Percentiles rank a stretch among this genome's conserved stretches.
phyloP scores from a whole-genome alignment of 2,797 vertebrate genomes.

The Naso thynnoides region DNA sequence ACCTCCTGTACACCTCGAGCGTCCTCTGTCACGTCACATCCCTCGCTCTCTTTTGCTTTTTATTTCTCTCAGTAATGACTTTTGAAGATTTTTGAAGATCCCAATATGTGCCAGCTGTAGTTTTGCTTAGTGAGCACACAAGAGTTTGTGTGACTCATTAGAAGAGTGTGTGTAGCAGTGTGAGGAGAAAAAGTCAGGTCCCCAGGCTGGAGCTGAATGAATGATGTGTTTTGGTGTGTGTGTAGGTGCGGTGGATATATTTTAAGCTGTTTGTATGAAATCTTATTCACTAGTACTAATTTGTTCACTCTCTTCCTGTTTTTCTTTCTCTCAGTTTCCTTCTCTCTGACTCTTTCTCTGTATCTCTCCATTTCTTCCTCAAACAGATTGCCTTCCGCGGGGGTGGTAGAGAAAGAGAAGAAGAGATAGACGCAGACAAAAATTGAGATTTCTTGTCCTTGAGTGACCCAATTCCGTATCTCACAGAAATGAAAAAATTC shows the following conservation, averaged over 20 bases:
- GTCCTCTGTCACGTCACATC: conserved; percentile 9
- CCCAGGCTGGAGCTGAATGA: conserved; percentile 49
- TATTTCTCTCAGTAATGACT: conserved; percentile 48
- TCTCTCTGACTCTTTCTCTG: conserved; percentile 38
- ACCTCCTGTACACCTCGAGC: conserved; percentile 5
- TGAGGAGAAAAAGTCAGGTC: conserved; percentile 53
- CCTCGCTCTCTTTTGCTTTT: background rate
- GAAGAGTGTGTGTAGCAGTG: conserved; percentile 44
- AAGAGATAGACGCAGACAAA: conserved; percentile 47
- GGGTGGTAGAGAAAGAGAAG: conserved; percentile 51
- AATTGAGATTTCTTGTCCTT: conserved; percentile 73
- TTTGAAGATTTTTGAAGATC: conserved; percentile 71
- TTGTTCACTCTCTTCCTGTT: conserved; percentile 48
- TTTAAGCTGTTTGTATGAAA: conserved; percentile 69
- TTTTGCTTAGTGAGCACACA: conserved; percentile 53
- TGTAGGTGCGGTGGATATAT: conserved; percentile 39
- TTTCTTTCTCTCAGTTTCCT: conserved; percentile 26
- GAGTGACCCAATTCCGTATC: conserved; percentile 70
- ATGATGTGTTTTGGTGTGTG: conserved; percentile 42
- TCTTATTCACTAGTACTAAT: conserved; percentile 63
- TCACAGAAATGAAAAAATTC: conserved; percentile 56
- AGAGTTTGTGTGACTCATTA: conserved; percentile 49
- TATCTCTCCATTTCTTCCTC: conserved; percentile 47
- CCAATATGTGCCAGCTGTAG: conserved; percentile 62
- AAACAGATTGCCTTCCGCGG: conserved; percentile 72